Evolutionary conservation across 2,888 invertebrate species (phyloP), one percentile per base, ranked within the genome.

Genomic region (Podabrus alpinus): DNA sequence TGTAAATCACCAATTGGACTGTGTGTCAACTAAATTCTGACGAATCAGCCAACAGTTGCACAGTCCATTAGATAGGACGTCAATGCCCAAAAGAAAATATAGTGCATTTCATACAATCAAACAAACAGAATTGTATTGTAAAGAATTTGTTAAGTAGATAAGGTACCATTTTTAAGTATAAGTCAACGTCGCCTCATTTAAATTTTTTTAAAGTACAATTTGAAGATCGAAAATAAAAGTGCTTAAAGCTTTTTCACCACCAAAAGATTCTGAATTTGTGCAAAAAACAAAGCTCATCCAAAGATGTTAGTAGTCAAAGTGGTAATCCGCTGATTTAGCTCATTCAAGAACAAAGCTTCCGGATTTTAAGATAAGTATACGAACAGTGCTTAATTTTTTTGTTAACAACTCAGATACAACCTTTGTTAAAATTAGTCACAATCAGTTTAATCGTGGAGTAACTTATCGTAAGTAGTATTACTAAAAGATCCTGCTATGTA

Each of bases 391-490:
- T n/a, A 62, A 3, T 19, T 13, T 64, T 64, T 45, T 45, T 45
- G 45, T 45, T 45, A 45, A n/a, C 15, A 64, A 64, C 62, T 9
- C 17, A n/a, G 21, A 4, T 21, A 64, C 62, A 64, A 64, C 62
- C 19, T 62, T 17, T n/a, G 15, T 62, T 69, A 16, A 45, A 67
- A n/a, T 25, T 16, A 16, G 19, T 17, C 9, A 68, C 19, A 67
- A 15, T 24, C 61, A 10, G 16, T n/a, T 82, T 80, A 84, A 79
- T 83, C 82, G 76, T 82, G 84, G 61, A 82, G 72, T 71, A 85
- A 80, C 64, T 83, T 80, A 78, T 85, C 84, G 74, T 86, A 86
- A 67, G 83, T 84, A 60, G 82, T 81, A 76, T 85, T 84, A 69
- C 79, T 80, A n/a, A 81, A 84, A 69, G 80, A 82, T 59, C 81